A percentile compares a stretch with the other conserved stretches of the same genome.
These are phyloP conservation scores for Zapus hudsonius DNA, from an alignment of 2,113 vertebrate species.

Conservation along the genomic window DNA sequence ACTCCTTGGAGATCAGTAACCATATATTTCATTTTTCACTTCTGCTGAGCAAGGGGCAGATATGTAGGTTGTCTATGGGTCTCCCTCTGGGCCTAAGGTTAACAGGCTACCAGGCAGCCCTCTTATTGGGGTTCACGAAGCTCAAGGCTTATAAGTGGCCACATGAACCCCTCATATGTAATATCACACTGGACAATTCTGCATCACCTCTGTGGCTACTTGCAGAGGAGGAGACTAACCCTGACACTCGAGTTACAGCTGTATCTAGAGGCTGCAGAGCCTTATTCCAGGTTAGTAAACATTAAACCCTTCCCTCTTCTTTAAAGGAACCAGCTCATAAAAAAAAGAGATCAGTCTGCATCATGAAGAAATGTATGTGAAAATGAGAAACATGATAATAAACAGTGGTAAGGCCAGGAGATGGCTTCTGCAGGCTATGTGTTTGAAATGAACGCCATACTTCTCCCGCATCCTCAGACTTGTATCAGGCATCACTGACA, in stretches of 20 bases:
- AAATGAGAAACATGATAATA: not conserved
- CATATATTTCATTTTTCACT: not conserved
- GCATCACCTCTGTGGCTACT: rapidly evolving
- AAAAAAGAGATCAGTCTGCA: not conserved
- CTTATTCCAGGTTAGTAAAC: not conserved
- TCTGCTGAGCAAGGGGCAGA: not conserved
- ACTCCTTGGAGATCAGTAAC: not conserved
- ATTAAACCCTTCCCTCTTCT: not conserved
- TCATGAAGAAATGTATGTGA: slow-evolving; percentile 17
- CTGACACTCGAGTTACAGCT: not conserved
- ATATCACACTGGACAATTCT: not conserved
- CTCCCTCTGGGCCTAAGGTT: not conserved
- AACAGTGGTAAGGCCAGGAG: not conserved
- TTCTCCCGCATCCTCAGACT: not conserved
- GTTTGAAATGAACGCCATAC: not conserved
- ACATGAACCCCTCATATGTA: not conserved
- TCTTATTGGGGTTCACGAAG: not conserved
- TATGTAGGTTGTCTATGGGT: not conserved
- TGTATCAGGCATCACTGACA: not conserved
- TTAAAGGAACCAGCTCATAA: not conserved
- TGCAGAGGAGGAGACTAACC: not conserved
- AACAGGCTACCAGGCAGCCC: not conserved
- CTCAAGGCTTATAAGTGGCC: not conserved
- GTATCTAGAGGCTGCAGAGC: not conserved
- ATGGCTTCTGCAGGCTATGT: not conserved